phyloP scores from a whole-genome alignment of 2,797 vertebrate genomes.

The Eospalax fontanierii region DNA sequence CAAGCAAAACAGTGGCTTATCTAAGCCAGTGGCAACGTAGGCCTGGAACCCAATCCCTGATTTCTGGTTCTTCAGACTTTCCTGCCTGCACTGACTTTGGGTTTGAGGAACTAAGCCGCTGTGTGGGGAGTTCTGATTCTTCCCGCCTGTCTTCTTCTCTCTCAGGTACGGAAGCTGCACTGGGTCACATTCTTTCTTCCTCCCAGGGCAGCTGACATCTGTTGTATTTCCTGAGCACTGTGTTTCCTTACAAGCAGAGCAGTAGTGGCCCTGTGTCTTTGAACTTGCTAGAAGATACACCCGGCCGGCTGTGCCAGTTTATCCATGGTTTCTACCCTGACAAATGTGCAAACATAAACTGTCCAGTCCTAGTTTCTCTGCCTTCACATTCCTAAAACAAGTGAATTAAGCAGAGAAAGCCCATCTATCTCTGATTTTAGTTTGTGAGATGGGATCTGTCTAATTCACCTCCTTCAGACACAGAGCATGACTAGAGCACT shows the following conservation, averaged over 20 bases:
- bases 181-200: constrained; percentile 38
- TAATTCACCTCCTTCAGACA: neutral
- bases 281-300: neutral
- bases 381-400: neutral
- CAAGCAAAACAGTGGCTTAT: neutral
- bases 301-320: neutral
- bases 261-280: no score
- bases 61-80: neutral
- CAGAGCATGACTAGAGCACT: neutral
- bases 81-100: neutral
- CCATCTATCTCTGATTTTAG: neutral
- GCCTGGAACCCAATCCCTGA: neutral
- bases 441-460: neutral
- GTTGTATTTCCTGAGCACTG: neutral
- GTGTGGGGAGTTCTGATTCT: constrained; percentile 37
- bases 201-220: neutral
- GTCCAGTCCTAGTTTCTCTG: neutral
- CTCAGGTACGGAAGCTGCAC: neutral
- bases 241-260: neutral
- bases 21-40: neutral
- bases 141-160: constrained; percentile 49
- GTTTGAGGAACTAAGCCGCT: neutral
- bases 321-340: neutral
- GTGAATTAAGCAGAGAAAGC: neutral
- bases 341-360: neutral